Evolutionary conservation across 2,888 invertebrate genomes (phyloP).

Genomic region (Salticus scenicus): DNA sequence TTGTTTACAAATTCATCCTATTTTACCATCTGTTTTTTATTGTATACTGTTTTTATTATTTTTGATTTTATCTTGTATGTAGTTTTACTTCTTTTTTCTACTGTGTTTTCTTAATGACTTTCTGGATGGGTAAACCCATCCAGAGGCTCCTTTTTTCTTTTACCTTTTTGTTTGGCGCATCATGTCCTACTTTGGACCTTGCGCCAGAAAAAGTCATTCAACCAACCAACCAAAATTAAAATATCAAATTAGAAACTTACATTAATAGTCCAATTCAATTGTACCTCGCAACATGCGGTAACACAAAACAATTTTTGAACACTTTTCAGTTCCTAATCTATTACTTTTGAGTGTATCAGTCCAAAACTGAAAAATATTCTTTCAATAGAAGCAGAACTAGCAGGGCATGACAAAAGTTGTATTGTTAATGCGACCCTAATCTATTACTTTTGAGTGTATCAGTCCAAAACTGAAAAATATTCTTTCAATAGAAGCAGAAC

Average conservation of each 20-base stretch:
- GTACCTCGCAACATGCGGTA: background rate
- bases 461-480: background rate
- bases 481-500: background rate
- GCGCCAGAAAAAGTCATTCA: no score
- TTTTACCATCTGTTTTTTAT: no score
- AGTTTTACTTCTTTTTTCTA: no score
- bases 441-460: background rate
- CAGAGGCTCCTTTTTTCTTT: no score
- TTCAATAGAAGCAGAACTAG: background rate
- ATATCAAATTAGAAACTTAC: background rate
- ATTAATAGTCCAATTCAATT: background rate
- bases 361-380: background rate
- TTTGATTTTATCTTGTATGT: no score
- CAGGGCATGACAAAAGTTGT: conserved; percentile 1
- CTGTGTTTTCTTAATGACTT: no score
- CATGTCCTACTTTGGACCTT: no score
- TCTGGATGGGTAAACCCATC: no score
- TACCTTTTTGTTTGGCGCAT: no score
- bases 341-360: background rate
- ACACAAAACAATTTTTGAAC: background rate
- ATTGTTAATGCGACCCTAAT: background rate
- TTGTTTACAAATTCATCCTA: no score
- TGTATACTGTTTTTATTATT: no score
- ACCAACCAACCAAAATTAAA: no score
- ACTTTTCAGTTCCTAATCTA: background rate